Evolutionary conservation across 2,888 invertebrate species (phyloP).

Genomic region (Drosophila bunnanda): DNA sequence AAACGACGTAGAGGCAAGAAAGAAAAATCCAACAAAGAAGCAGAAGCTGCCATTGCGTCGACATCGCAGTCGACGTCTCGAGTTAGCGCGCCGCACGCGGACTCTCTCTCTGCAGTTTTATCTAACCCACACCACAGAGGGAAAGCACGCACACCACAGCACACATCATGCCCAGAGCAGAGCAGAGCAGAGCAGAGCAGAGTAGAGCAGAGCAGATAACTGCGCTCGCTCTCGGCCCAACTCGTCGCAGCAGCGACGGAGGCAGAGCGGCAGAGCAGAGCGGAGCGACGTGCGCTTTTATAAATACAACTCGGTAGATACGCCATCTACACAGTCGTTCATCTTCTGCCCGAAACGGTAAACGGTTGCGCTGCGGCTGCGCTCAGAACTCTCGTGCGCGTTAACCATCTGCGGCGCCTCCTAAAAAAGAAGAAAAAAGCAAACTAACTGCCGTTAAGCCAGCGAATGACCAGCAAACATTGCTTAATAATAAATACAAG

Average conservation of each 20-base stretch:
- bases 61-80: constrained; percentile 26
- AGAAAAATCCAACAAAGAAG: constrained; percentile 72
- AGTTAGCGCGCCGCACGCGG: constrained; percentile 1
- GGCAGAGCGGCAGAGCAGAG: constrained; percentile 12
- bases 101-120: constrained; percentile 58
- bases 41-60: constrained; percentile 56
- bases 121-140: constrained; percentile 68
- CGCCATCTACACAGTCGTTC: constrained; percentile 78
- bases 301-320: constrained; percentile 83
- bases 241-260: constrained; percentile 37
- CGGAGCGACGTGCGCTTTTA: constrained; percentile 67
- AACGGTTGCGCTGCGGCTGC: constrained; percentile 73
- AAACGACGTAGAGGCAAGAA: constrained; percentile 42
- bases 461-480: constrained; percentile 6
- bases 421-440: not conserved
- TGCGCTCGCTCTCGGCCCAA: constrained; percentile 58
- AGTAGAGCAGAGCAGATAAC: constrained; percentile 40
- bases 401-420: constrained; percentile 34
- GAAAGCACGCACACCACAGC: constrained; percentile 41
- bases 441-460: constrained; percentile 12
- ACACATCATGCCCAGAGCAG: constrained; percentile 44
- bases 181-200: constrained; percentile 41
- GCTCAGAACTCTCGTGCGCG: constrained; percentile 81
- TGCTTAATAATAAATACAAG: constrained; percentile 13
- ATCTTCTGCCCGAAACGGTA: constrained; percentile 71